Evolutionary conservation across 2,888 invertebrate species (phyloP), one percentile per base, ranked within the genome.

Genomic region (Micoletzkya japonica): DNA sequence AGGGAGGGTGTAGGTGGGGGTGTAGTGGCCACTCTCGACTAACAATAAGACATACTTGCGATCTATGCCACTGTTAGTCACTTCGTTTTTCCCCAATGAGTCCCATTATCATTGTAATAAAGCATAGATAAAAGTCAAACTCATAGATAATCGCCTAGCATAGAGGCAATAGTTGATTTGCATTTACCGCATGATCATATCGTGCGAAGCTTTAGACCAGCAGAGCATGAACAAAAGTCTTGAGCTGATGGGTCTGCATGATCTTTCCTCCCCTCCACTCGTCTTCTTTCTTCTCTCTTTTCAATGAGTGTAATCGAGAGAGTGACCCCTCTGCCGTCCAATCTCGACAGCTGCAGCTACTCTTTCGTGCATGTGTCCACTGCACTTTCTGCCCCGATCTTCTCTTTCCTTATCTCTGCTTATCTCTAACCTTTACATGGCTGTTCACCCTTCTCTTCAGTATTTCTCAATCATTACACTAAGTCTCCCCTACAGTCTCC

Each of bases 11-110:
- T 14, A 44, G 44, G 44, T 14, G 44, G 20, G 44, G 20, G 20
- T 44, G 44, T 44, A 10, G 10, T 20, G 20, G 44, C 44, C 20
- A 20, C 44, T 44, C 20, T 52, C 63, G 17, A 10, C 24, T 14
- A 4, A 28, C 58, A 17, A 4, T 32, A 26, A 14, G 28, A 14
- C 30, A n/a, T 58, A 26, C 34, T 28, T 28, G 6, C 24, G 61
- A 63, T 24, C 17, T n/a, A 30, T 63, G 17, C 49, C 26, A 50
- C 34, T 26, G 20, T 50, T 36, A 34, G 36, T 49, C 49, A 28
- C 60, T 61, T 49, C 61, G 24, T 32, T 32, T 63, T 50, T 36
- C 60, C n/a, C 60, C 44, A n/a, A n/a, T n/a, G n/a, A n/a, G n/a
- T n/a, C n/a, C n/a, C n/a, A n/a, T n/a, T n/a, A n/a, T n/a, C n/a